Conservation (phyloP, 2,888 invertebrate genomes). For the Chymomyza amoena region DNA sequence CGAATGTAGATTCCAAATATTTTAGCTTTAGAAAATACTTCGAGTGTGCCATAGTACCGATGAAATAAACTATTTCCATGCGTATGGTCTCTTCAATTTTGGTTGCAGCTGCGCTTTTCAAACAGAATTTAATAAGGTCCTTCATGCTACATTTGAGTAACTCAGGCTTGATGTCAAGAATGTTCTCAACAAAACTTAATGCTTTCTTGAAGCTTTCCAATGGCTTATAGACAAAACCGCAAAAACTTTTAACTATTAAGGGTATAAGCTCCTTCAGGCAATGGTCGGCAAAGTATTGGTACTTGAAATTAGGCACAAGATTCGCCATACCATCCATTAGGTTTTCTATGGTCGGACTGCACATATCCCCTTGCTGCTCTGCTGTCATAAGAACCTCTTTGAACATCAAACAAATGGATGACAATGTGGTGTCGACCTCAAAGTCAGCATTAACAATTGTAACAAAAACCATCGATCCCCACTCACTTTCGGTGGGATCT, state of each 20-base stretch:
- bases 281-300: slow-evolving; percentile 80
- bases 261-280: slow-evolving; percentile 83
- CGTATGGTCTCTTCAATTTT: slow-evolving; percentile 82
- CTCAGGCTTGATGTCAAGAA: slow-evolving; percentile 76
- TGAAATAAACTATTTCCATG: slow-evolving; percentile 84
- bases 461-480: slow-evolving; percentile 81
- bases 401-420: slow-evolving; percentile 81
- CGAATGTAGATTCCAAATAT: slow-evolving; percentile 84
- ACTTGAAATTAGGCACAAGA: slow-evolving; percentile 83
- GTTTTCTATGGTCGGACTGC: slow-evolving; percentile 76
- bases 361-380: slow-evolving; percentile 75
- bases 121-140: slow-evolving; percentile 83
- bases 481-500: slow-evolving; percentile 76
- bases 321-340: slow-evolving; percentile 82
- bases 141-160: slow-evolving; percentile 82
- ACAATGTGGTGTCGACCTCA: slow-evolving; percentile 84
- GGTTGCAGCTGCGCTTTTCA: slow-evolving; percentile 82
- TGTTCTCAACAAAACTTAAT: slow-evolving; percentile 76
- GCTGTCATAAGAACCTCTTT: slow-evolving; percentile 69
- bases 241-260: slow-evolving; percentile 82
- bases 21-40: slow-evolving; percentile 86
- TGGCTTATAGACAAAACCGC: slow-evolving; percentile 80
- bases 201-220: slow-evolving; percentile 79
- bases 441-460: slow-evolving; percentile 85
- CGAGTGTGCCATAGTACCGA: slow-evolving; percentile 83